phyloP scores from a whole-genome alignment of 2,113 vertebrate genomes.

The Trichechus manatus region DNA sequence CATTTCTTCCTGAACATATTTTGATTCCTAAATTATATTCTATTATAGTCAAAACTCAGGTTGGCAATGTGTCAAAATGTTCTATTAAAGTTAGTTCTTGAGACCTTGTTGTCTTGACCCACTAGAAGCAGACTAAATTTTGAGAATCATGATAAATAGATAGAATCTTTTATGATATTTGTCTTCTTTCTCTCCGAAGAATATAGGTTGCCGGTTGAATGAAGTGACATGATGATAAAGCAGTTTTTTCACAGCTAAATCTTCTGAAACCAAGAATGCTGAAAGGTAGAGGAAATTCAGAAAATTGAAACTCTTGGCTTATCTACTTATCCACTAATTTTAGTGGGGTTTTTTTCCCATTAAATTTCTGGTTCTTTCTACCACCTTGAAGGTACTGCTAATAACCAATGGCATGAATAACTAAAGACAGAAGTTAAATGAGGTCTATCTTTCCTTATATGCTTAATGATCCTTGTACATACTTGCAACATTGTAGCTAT shows the following conservation, averaged over 20 bases:
- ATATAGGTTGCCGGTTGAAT: conserved; percentile 14
- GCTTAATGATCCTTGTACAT: background rate
- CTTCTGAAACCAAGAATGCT: conserved; percentile 40
- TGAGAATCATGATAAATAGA: background rate
- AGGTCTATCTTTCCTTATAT: background rate
- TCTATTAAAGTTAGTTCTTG: conserved; percentile 3
- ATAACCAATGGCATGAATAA: background rate
- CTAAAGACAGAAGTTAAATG: background rate
- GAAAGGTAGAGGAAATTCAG: background rate
- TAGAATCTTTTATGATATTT: conserved; percentile 15
- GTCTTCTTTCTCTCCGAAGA: conserved; percentile 26
- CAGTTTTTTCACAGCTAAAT: background rate
- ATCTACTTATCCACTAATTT: conserved; percentile 1
- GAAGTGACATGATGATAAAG: conserved; percentile 16
- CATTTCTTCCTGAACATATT: conserved; percentile 55
- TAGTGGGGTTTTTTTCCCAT: background rate
- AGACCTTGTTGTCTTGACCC: background rate
- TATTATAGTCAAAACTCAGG: conserved; percentile 14
- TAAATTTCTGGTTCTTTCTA: conserved; percentile 30
- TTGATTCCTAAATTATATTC: conserved; percentile 44
- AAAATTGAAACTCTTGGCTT: conserved; percentile 5
- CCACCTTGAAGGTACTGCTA: background rate
- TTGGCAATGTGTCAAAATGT: background rate
- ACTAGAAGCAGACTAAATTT: conserved; percentile 40
- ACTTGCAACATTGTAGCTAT: background rate